These are phyloP conservation scores for Psilanteris sp. DNA, from an alignment of 1,140 invertebrate species.

Conservation along the genomic window DNA sequence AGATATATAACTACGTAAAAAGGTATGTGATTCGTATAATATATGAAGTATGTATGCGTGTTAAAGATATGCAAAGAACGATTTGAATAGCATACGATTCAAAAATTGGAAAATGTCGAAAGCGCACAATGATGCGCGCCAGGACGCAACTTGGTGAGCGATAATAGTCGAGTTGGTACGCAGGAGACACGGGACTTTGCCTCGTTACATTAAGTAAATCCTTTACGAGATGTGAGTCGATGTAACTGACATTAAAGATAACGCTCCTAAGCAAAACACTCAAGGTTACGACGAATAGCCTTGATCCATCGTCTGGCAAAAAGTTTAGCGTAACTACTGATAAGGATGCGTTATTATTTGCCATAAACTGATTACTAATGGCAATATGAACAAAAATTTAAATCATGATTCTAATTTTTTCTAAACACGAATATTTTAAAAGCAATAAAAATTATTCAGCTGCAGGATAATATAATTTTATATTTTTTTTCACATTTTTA, in stretches of 20 bases:
- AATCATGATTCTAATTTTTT: too few relatives aligned
- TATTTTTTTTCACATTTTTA: too few relatives aligned
- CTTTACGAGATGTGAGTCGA: conserved; percentile 52
- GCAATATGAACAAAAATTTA: too few relatives aligned
- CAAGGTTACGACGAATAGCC: conserved; percentile 50
- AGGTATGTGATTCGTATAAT: conserved; percentile 33
- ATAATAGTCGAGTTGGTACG: conserved; percentile 63
- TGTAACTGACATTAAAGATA: conserved; percentile 61
- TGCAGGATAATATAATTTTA: too few relatives aligned
- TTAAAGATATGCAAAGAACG: conserved; percentile 29
- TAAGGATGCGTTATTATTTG: conserved; percentile 28
- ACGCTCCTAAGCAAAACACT: conserved; percentile 38
- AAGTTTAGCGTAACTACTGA: conserved; percentile 39
- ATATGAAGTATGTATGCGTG: conserved; percentile 20
- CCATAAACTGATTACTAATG: too few relatives aligned
- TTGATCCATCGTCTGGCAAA: conserved; percentile 7
- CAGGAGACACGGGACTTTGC: conserved; percentile 58
- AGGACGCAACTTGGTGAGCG: conserved; percentile 45
- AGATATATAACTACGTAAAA: conserved; percentile 18
- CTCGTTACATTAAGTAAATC: conserved; percentile 63
- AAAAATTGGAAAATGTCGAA: conserved; percentile 51
- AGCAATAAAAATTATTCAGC: too few relatives aligned
- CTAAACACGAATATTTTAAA: too few relatives aligned
- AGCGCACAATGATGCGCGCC: conserved; percentile 47
- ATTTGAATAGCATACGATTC: conserved; percentile 24